phyloP scores from a whole-genome alignment of 2,113 vertebrate genomes.

The Megaceryle torquata region DNA sequence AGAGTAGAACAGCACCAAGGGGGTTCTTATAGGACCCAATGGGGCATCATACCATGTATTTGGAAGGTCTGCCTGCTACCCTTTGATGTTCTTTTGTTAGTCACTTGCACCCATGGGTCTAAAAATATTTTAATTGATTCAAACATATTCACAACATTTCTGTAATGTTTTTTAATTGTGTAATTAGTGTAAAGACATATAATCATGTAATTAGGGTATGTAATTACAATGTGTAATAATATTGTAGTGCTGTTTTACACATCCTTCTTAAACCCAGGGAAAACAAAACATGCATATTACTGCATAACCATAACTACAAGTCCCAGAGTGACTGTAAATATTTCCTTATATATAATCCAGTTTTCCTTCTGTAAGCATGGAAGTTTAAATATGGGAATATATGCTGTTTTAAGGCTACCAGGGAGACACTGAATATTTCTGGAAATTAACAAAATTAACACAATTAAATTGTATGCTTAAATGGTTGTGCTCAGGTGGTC shows the following conservation, averaged over 20 bases:
- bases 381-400: background rate
- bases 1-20: background rate
- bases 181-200: constrained; percentile 65
- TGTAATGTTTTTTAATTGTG: constrained; percentile 63
- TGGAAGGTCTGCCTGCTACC: background rate
- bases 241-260: constrained; percentile 28
- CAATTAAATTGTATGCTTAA: background rate
- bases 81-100: background rate
- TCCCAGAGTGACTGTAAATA: background rate
- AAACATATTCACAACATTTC: constrained; percentile 49
- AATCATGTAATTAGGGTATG: constrained; percentile 57
- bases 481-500: background rate
- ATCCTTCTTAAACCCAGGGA: constrained; percentile 9
- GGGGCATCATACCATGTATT: background rate
- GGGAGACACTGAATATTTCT: background rate
- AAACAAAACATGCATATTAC: background rate
- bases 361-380: background rate
- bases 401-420: background rate
- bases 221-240: constrained; percentile 68
- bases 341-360: background rate
- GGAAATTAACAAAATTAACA: background rate
- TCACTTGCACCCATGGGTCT: background rate
- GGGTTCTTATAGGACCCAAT: background rate
- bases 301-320: background rate
- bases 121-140: constrained; percentile 57